These are phyloP conservation scores for Schizaphis graminum DNA, from an alignment of 2,888 invertebrate genomes.

Conservation along the genomic window DNA sequence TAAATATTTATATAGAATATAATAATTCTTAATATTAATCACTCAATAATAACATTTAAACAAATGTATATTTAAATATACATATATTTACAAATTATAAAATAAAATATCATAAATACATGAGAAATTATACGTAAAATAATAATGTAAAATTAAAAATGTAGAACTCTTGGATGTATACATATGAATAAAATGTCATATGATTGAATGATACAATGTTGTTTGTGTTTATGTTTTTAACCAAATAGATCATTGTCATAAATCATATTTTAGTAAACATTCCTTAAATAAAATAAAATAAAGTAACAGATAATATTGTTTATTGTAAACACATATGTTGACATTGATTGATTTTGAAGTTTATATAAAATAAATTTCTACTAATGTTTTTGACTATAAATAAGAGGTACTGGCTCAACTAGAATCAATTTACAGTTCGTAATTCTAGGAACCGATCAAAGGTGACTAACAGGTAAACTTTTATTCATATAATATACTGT, in stretches of 20 bases:
- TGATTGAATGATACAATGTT: not conserved
- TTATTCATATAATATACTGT: not conserved
- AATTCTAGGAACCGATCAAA: conserved; percentile 25
- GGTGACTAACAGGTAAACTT: conserved; percentile 48
- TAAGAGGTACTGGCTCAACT: not conserved
- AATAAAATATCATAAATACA: not conserved
- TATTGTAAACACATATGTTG: not conserved
- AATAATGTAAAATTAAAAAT: not conserved
- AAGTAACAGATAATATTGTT: not conserved
- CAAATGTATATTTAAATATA: too few relatives aligned
- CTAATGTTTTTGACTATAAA: conserved; percentile 15
- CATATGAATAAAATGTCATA: not conserved
- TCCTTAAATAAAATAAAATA: conserved; percentile 3
- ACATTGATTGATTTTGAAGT: conserved; percentile 20
- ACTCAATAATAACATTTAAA: not conserved
- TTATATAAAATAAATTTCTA: not conserved
- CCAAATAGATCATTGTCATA: not conserved
- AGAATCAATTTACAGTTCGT: conserved; percentile 38
- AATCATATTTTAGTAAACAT: not conserved
- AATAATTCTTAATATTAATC: not conserved
- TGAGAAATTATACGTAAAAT: not conserved
- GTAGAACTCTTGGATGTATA: not conserved
- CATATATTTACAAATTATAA: not conserved
- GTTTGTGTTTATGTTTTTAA: not conserved
- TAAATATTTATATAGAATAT: too few relatives aligned